Evolutionary conservation across 2,113 vertebrate species (phyloP).

Genomic region (Phaethon lepturus): DNA sequence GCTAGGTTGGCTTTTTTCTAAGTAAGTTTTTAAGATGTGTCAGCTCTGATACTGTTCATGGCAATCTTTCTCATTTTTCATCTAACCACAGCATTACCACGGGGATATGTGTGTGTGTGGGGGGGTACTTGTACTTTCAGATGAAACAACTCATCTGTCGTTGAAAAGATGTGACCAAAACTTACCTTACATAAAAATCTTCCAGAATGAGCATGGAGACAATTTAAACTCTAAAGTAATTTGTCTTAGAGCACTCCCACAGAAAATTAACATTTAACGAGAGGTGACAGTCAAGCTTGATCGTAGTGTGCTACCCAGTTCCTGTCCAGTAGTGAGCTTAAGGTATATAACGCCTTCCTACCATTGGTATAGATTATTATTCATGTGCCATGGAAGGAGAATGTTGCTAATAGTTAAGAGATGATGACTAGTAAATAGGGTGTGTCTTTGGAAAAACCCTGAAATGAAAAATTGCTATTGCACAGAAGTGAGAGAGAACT

Average conservation of each 20-base stretch:
- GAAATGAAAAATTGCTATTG: background rate
- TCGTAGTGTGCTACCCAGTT: background rate
- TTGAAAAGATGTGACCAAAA: background rate
- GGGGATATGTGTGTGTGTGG: too few species aligned
- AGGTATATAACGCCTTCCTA: background rate
- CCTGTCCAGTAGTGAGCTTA: background rate
- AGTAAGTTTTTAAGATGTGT: background rate
- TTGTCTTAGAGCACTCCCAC: background rate
- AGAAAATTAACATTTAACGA: background rate
- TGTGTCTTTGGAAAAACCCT: background rate
- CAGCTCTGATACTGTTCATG: background rate
- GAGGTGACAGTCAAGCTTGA: background rate
- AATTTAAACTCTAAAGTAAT: background rate
- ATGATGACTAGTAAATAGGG: background rate
- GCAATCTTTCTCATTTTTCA: background rate
- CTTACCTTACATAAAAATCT: background rate
- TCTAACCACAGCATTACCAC: background rate
- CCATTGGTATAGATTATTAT: background rate
- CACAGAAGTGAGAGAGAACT: background rate
- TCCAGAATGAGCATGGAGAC: background rate
- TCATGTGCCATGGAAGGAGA: background rate
- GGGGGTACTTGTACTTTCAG: background rate
- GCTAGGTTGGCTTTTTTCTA: background rate
- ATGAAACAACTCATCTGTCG: background rate
- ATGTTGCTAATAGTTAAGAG: background rate